phyloP scores from a whole-genome alignment of 1,140 invertebrate species.

The Drosophila simulans region DNA sequence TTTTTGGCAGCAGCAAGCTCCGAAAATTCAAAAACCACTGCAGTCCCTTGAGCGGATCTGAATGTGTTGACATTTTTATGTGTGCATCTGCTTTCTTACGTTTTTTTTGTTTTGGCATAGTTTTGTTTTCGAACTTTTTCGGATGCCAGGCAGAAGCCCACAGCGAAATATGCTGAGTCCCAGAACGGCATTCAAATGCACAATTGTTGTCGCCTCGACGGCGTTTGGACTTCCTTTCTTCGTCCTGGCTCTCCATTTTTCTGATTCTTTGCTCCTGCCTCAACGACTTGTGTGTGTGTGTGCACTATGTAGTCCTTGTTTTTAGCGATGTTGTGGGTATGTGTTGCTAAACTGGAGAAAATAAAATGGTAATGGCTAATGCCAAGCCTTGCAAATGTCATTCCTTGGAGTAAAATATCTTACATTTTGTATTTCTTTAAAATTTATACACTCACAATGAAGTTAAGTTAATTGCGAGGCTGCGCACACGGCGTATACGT shows the following conservation, averaged over 20 bases:
- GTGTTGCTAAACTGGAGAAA: background rate
- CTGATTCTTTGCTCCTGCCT: background rate
- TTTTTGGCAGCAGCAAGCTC: constrained; percentile 25
- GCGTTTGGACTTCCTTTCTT: constrained; percentile 33
- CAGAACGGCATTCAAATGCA: constrained; percentile 77
- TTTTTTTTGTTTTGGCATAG: constrained; percentile 6
- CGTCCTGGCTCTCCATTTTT: constrained; percentile 9
- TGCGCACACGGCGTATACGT: background rate
- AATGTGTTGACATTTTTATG: constrained; percentile 58
- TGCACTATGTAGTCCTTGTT: constrained; percentile 26
- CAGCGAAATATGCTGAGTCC: constrained; percentile 46
- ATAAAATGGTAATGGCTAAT: background rate
- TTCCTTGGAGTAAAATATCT: too few relatives aligned
- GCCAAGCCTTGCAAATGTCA: too few relatives aligned
- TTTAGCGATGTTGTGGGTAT: constrained; percentile 16
- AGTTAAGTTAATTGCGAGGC: background rate
- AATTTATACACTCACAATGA: too few relatives aligned
- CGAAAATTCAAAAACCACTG: constrained; percentile 31
- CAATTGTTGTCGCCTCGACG: constrained; percentile 75
- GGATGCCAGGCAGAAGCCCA: constrained; percentile 15
- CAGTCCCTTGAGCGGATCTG: constrained; percentile 44
- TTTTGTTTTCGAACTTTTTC: constrained; percentile 52
- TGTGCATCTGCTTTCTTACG: constrained; percentile 7
- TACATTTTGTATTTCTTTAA: too few relatives aligned
- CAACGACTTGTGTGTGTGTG: constrained; percentile 10